A percentile compares a stretch with the other conserved stretches of the same genome.
Conservation (phyloP, 2,113 vertebrate species). For the Ochotona princeps region DNA sequence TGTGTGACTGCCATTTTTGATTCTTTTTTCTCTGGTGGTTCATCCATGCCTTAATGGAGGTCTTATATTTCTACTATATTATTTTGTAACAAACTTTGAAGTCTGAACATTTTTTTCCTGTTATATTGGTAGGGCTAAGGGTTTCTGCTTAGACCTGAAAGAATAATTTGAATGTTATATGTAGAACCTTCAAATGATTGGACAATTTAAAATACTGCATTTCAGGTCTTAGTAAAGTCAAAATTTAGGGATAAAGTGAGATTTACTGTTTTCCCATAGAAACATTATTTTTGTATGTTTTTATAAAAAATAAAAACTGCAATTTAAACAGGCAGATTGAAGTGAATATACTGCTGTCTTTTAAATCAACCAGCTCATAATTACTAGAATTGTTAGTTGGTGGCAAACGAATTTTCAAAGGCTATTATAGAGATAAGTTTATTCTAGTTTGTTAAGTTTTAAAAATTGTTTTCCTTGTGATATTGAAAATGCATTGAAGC, state of each 20-base stretch:
- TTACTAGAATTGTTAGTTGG: constrained; percentile 11
- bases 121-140: constrained; percentile 18
- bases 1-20: constrained; percentile 38
- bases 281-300: background rate
- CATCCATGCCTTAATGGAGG: constrained; percentile 69
- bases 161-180: constrained; percentile 66
- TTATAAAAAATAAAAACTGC: background rate
- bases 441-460: constrained; percentile 44
- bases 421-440: constrained; percentile 33
- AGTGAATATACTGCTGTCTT: constrained; percentile 4
- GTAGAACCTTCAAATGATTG: constrained; percentile 65
- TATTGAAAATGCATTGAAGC: background rate
- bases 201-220: constrained; percentile 13
- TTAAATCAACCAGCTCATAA: background rate
- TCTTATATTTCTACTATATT: constrained; percentile 77
- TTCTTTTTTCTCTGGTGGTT: background rate
- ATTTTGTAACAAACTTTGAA: constrained; percentile 72
- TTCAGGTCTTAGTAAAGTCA: constrained; percentile 47
- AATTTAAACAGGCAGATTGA: constrained; percentile 1
- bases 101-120: constrained; percentile 63
- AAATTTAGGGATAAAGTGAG: background rate
- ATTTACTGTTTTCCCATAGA: background rate
- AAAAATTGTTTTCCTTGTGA: constrained; percentile 42
- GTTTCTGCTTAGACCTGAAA: constrained; percentile 65
- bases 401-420: constrained; percentile 50